phyloP scores from a whole-genome alignment of 2,797 vertebrate species.

The Pseudomugil tenellus region DNA sequence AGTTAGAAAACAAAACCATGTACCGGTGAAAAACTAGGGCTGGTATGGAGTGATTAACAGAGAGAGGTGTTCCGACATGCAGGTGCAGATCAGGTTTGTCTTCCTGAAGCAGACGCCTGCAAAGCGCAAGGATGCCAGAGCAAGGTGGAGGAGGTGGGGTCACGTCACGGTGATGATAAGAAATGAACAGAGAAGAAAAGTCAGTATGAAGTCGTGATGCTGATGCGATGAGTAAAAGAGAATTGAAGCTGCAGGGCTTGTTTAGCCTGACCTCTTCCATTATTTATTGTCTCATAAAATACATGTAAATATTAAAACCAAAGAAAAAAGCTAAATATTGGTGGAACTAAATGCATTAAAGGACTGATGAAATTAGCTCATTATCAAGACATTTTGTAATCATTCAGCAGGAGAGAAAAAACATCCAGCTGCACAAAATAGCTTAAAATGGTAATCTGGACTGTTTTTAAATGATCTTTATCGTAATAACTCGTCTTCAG shows the following conservation, averaged over 20 bases:
- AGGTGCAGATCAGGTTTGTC: slow-evolving; percentile 28
- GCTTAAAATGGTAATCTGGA: too few relatives aligned
- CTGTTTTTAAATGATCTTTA: too few relatives aligned
- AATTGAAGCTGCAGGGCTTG: neutral
- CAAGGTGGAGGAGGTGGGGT: neutral
- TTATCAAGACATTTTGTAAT: too few relatives aligned
- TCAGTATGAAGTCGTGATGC: too few relatives aligned
- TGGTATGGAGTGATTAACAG: slow-evolving; percentile 42
- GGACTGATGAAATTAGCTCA: neutral
- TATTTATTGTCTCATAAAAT: neutral
- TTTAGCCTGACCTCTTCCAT: neutral
- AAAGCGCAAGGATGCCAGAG: neutral
- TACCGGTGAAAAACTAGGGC: slow-evolving; percentile 17
- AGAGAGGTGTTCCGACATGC: slow-evolving; percentile 58
- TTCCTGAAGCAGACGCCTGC: slow-evolving; percentile 8
- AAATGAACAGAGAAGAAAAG: neutral
- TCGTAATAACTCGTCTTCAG: too few relatives aligned
- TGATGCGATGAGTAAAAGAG: too few relatives aligned
- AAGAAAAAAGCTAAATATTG: neutral
- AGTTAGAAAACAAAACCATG: slow-evolving; percentile 9
- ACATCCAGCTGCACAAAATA: too few relatives aligned
- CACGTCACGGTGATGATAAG: neutral
- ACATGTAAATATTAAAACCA: neutral
- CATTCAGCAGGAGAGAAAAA: too few relatives aligned
- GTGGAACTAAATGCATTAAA: neutral